Percentiles rank a stretch among this genome's conserved stretches.
Conservation (phyloP, 2,113 vertebrate species). For the Grus americana region DNA sequence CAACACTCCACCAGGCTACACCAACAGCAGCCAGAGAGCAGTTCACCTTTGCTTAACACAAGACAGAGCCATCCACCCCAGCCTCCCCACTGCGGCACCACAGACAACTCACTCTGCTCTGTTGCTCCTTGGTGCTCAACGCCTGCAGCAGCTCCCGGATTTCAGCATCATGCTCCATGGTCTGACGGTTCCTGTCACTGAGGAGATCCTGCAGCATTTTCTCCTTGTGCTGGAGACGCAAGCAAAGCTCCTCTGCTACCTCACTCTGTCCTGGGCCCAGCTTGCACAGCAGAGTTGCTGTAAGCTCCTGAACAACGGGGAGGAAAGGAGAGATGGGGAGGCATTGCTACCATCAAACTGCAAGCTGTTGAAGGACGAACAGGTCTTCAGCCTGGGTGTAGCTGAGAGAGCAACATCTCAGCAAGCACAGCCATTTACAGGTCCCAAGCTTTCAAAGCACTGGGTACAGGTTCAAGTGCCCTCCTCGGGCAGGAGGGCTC, state of each 20-base stretch:
- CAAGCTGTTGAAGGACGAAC: not conserved
- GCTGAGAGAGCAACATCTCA: not conserved
- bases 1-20: not conserved
- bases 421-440: not conserved
- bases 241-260: constrained; percentile 81
- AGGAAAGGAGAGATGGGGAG: not conserved
- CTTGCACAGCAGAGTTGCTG: constrained; percentile 80
- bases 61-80: not conserved
- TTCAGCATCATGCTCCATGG: constrained; percentile 81
- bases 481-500: not conserved
- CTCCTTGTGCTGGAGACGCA: constrained; percentile 87
- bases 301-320: constrained; percentile 78
- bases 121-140: constrained; percentile 80
- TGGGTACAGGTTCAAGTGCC: not conserved
- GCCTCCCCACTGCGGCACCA: not conserved
- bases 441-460: not conserved
- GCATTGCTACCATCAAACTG: not conserved
- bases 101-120: constrained; percentile 77
- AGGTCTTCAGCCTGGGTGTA: not conserved
- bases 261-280: constrained; percentile 74
- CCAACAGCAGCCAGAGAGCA: not conserved
- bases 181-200: constrained; percentile 72
- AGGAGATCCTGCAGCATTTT: constrained; percentile 89
- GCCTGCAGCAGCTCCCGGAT: constrained; percentile 82
- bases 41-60: not conserved